Percentiles rank a stretch among this genome's conserved stretches.
Conservation (phyloP, 2,888 invertebrate genomes). For the Scrobipalpa costella region DNA sequence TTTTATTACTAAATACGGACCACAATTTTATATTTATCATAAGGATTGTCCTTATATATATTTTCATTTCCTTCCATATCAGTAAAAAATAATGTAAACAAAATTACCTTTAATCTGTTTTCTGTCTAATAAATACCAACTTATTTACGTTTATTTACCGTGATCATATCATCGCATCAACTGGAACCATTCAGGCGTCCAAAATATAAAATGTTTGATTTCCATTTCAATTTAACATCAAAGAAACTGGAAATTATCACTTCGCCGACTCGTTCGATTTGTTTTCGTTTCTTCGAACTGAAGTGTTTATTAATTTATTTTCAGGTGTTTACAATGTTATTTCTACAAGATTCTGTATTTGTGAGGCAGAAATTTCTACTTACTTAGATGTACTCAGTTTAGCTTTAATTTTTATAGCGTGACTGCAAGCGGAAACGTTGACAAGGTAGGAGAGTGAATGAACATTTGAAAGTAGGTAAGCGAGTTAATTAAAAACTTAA, state of each 20-base stretch:
- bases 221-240: slow-evolving; percentile 49
- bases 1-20: no score
- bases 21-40: no score
- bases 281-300: slow-evolving; percentile 33
- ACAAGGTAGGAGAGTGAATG: no score
- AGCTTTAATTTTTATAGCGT: no score
- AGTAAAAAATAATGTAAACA: no score
- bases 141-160: slow-evolving; percentile 16
- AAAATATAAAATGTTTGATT: slow-evolving; percentile 42
- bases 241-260: slow-evolving; percentile 45
- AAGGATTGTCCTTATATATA: no score
- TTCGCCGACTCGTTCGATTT: slow-evolving; percentile 43
- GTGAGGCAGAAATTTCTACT: background rate
- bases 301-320: slow-evolving; percentile 12
- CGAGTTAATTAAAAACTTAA: no score
- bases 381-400: no score
- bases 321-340: background rate
- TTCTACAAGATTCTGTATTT: background rate
- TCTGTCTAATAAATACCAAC: background rate
- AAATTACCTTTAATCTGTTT: background rate
- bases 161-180: slow-evolving; percentile 13
- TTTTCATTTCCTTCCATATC: no score
- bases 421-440: no score
- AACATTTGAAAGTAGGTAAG: no score
- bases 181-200: slow-evolving; percentile 13